Evolutionary conservation across 1,140 invertebrate genomes (phyloP).

Genomic region (Apocrypta bakeri): DNA sequence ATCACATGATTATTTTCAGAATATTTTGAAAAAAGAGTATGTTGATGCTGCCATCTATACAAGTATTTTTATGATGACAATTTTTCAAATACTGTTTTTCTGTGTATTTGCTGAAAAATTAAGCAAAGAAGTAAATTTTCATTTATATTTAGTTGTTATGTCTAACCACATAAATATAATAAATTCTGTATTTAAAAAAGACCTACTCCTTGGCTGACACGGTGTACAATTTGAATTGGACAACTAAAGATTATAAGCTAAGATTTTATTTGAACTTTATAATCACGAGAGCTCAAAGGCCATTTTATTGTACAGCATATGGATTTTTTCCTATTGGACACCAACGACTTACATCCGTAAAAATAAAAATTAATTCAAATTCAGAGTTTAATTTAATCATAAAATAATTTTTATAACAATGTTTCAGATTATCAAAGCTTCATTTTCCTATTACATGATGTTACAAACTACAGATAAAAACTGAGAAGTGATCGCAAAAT

Average conservation of each 20-base stretch:
- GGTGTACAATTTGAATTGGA: neutral
- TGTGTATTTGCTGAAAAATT: neutral
- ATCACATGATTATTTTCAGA: neutral
- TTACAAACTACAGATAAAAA: neutral
- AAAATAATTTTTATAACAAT: neutral
- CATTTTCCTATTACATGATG: constrained; percentile 11
- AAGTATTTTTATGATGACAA: neutral
- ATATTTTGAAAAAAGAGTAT: neutral
- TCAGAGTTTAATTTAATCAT: neutral
- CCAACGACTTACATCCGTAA: neutral
- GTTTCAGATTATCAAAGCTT: neutral
- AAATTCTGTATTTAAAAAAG: neutral
- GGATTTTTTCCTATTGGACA: neutral
- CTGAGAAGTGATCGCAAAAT: too few relatives aligned
- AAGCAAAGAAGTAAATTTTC: neutral
- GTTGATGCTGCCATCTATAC: neutral
- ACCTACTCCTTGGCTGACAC: neutral
- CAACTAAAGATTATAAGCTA: neutral
- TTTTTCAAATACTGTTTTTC: neutral
- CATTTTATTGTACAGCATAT: constrained; percentile 12
- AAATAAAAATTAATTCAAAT: neutral
- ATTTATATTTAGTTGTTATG: neutral
- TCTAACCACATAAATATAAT: neutral
- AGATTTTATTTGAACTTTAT: neutral
- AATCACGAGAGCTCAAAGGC: neutral